Percentiles rank a stretch among this genome's conserved stretches.
Evolutionary conservation across 2,888 invertebrate genomes (phyloP).

Genomic region (Palloptera scutellata): DNA sequence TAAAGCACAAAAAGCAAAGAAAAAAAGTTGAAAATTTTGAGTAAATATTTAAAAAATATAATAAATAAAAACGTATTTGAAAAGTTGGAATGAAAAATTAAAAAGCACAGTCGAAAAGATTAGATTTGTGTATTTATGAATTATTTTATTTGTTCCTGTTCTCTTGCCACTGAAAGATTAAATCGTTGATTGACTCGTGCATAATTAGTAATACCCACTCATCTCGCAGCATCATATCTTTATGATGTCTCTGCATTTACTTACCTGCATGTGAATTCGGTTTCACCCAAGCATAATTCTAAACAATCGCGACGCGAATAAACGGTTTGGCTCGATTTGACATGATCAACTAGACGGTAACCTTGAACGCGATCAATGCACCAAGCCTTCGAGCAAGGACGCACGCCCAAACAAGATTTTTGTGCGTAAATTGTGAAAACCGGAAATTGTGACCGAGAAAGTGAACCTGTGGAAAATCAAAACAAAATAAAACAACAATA

Average conservation of each 20-base stretch:
- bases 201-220: too few relatives aligned
- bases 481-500: constrained; percentile 26
- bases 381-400: constrained; percentile 92
- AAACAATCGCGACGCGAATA: constrained; percentile 87
- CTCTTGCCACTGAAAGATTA: too few relatives aligned
- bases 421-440: constrained; percentile 97
- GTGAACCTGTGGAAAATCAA: constrained; percentile 72
- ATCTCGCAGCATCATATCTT: neutral
- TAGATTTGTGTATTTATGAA: too few relatives aligned
- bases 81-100: neutral
- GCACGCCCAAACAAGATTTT: constrained; percentile 89
- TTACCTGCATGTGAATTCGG: constrained; percentile 93
- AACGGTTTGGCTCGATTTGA: constrained; percentile 79
- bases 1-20: neutral
- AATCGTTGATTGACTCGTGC: too few relatives aligned
- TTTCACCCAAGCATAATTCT: constrained; percentile 88
- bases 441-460: constrained; percentile 92
- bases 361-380: constrained; percentile 93
- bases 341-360: constrained; percentile 81
- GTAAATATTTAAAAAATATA: neutral
- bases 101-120: too few relatives aligned
- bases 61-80: neutral
- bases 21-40: neutral
- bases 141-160: too few relatives aligned
- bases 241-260: constrained; percentile 52